Conservation (phyloP, 1,140 invertebrate species). For the Prorops nasuta region DNA sequence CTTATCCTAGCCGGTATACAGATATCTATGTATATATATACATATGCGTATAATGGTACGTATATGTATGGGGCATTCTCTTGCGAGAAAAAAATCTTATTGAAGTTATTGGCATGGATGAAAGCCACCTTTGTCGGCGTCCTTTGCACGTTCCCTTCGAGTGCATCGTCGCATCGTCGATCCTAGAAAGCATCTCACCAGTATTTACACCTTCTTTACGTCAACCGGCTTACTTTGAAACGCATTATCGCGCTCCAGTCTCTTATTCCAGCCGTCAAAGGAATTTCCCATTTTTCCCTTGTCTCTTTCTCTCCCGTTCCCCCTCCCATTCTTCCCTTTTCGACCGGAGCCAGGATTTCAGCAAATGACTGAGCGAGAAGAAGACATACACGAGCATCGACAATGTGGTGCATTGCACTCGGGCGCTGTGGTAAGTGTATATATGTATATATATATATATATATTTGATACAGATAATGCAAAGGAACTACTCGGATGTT, state of each 20-base stretch:
- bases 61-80: no score
- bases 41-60: no score
- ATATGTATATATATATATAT: no score
- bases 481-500: slow-evolving; percentile 36
- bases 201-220: slow-evolving; percentile 49
- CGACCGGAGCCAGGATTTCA: background rate
- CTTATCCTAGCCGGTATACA: no score
- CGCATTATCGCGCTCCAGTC: slow-evolving; percentile 41
- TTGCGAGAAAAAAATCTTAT: slow-evolving; percentile 53
- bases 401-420: no score
- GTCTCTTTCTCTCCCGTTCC: background rate
- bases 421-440: no score
- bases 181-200: slow-evolving; percentile 27
- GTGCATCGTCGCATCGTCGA: slow-evolving; percentile 23
- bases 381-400: background rate
- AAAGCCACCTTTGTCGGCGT: slow-evolving; percentile 45
- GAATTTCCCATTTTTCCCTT: slow-evolving; percentile 9
- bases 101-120: slow-evolving; percentile 50
- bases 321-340: background rate
- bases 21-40: no score
- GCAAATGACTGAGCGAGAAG: background rate
- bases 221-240: slow-evolving; percentile 33
- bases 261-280: no score
- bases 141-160: slow-evolving; percentile 38
- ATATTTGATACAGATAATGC: background rate